Evolutionary conservation across 2,888 invertebrate species (phyloP).

Genomic region (Listrodromus nycthemerus): DNA sequence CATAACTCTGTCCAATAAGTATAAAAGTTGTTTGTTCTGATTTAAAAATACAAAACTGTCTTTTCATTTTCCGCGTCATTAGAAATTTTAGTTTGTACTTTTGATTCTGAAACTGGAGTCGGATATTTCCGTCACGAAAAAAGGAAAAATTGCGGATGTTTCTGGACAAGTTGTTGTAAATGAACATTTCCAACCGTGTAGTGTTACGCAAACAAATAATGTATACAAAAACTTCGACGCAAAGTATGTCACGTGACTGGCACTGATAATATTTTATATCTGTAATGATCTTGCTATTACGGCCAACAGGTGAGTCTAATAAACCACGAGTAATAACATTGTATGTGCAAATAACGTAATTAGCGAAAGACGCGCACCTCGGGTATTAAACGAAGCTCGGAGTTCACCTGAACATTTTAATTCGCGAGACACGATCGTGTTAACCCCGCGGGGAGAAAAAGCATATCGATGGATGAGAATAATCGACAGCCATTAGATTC

Average conservation of each 20-base stretch:
- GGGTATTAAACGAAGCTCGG: not conserved
- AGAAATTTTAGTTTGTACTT: too few species aligned
- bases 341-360: not conserved
- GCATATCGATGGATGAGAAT: slow-evolving; percentile 20
- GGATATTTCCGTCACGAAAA: too few species aligned
- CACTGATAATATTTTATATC: slow-evolving; percentile 11
- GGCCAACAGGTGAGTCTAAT: not conserved
- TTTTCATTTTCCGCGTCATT: too few species aligned
- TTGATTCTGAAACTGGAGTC: too few species aligned
- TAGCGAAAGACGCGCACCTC: not conserved
- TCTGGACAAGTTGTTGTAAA: not conserved
- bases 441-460: not conserved
- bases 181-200: not conserved
- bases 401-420: not conserved
- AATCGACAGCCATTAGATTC: slow-evolving; percentile 36
- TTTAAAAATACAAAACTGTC: too few species aligned
- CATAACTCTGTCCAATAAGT: too few species aligned
- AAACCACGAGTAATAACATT: slow-evolving; percentile 4
- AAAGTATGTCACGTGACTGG: slow-evolving; percentile 7
- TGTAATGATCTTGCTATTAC: not conserved
- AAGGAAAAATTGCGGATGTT: too few species aligned
- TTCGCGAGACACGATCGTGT: not conserved
- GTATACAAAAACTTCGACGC: not conserved
- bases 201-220: not conserved
- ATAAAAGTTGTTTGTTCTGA: too few species aligned